Percentiles rank a stretch among this genome's conserved stretches.
Conservation (phyloP, 2,797 vertebrate species). For the Myripristis murdjan region DNA sequence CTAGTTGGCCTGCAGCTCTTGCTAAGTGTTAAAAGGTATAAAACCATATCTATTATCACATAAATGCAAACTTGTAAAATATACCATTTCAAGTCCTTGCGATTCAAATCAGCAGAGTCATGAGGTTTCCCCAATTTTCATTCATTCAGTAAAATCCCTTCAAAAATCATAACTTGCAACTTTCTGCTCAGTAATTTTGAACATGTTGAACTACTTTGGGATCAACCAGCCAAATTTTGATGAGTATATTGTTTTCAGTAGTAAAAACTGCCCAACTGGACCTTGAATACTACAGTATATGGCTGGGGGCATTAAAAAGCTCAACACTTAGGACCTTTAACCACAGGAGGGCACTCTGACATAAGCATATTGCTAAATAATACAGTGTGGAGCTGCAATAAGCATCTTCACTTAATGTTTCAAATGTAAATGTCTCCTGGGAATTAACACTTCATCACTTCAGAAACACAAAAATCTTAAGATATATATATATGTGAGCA, state of each 20-base stretch:
- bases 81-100: too few species aligned
- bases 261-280: not conserved
- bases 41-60: too few species aligned
- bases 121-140: too few species aligned
- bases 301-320: not conserved
- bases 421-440: not conserved
- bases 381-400: not conserved
- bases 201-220: not conserved
- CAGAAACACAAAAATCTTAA: not conserved
- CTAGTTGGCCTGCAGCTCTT: too few species aligned
- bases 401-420: not conserved
- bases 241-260: not conserved
- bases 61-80: too few species aligned
- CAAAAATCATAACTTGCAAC: too few species aligned
- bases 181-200: too few species aligned
- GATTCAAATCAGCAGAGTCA: too few species aligned
- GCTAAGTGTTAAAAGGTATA: too few species aligned
- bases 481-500: too few species aligned
- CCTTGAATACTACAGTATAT: not conserved
- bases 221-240: not conserved
- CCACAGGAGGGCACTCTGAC: constrained; percentile 65
- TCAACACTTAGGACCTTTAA: not conserved
- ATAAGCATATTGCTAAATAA: constrained; percentile 11
- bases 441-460: not conserved
- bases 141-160: not conserved